Evolutionary conservation across 2,888 invertebrate species (phyloP), one percentile per base, ranked within the genome.

Genomic region (Dorcus parallelipipedus): DNA sequence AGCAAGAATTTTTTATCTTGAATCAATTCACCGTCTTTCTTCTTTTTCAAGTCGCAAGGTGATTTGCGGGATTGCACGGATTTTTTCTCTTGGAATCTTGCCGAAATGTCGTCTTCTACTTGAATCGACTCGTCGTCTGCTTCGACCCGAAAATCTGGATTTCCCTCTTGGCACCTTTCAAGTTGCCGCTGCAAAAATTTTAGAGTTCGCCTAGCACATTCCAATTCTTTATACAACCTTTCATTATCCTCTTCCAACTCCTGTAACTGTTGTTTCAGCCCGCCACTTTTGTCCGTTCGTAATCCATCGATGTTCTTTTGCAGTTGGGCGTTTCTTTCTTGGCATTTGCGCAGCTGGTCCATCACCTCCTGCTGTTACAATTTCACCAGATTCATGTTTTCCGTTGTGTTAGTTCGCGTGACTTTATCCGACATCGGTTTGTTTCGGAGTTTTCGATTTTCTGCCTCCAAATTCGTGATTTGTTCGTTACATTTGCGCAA

Each of bases 341-440:
- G 47, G 20, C 9, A 17, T 47, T 47, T 17, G 52, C 69, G 69
- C 52, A 75, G 49, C 45, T 71, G 67, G 7, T 69, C 67, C n/a
- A 71, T 58, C 10, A 74, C 58, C 39, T 74, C 73, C 42, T 71
- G 65, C 42, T 75, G 71, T 65, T 74, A 70, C 10, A 69, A 67
- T 62, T 71, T 75, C 8, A 74, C 73, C 2, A 70, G 62, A 17
- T 71, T 67, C 61, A 76, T 74, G 6, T 74, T 69, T 51, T 76
- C 73, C 2, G 60, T 52, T 1, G 71, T 8, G 8, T 41, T 48
- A 2, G 56, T 9, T 33, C 20, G 38, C 20, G 38, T 38, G 17
- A 26, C 52, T 14, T 47, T 42, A 4, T 14, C 9, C 3, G 20
- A 8, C 6, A 9, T 9, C 17, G 20, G 45, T 48, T 45, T 50